A percentile compares a stretch with the other conserved stretches of the same genome.
phyloP scores from a whole-genome alignment of 2,888 invertebrate genomes.

The Pelosia muscerda region DNA sequence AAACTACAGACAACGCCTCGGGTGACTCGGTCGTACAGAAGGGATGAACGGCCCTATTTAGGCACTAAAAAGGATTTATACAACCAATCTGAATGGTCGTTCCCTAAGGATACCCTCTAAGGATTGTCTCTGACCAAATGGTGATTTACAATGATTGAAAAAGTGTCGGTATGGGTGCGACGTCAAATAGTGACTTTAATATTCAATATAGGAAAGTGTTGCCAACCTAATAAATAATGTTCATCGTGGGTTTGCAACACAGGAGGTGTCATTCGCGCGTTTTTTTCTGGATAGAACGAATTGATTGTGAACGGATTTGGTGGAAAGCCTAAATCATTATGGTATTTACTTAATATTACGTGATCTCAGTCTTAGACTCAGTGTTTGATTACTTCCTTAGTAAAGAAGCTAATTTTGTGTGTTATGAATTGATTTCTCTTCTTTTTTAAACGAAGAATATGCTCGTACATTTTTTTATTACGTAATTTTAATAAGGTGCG shows the following conservation, averaged over 20 bases:
- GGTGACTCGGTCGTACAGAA: constrained; percentile 12
- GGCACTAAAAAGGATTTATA: constrained; percentile 13
- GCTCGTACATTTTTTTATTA: too few relatives aligned
- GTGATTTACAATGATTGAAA: not conserved
- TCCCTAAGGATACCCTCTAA: constrained; percentile 8
- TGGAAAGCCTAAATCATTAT: too few relatives aligned
- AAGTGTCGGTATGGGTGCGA: not conserved
- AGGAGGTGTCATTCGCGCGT: too few relatives aligned
- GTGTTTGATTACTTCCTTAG: too few relatives aligned
- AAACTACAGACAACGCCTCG: constrained; percentile 6
- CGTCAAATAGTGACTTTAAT: not conserved
- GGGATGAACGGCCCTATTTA: constrained; percentile 13
- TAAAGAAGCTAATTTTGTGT: too few relatives aligned
- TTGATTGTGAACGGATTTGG: too few relatives aligned
- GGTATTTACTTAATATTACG: too few relatives aligned
- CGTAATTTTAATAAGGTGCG: too few relatives aligned
- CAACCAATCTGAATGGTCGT: constrained; percentile 6
- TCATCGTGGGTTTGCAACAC: not conserved
- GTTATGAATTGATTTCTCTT: too few relatives aligned
- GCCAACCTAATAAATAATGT: not conserved
- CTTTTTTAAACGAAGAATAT: too few relatives aligned
- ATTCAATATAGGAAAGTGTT: not conserved
- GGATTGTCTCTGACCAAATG: constrained; percentile 4
- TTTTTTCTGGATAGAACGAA: too few relatives aligned
- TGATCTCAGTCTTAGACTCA: too few relatives aligned